Evolutionary conservation across 2,888 invertebrate genomes (phyloP), one percentile per base, ranked within the genome.

Genomic region (Trichogramma evanescens): DNA sequence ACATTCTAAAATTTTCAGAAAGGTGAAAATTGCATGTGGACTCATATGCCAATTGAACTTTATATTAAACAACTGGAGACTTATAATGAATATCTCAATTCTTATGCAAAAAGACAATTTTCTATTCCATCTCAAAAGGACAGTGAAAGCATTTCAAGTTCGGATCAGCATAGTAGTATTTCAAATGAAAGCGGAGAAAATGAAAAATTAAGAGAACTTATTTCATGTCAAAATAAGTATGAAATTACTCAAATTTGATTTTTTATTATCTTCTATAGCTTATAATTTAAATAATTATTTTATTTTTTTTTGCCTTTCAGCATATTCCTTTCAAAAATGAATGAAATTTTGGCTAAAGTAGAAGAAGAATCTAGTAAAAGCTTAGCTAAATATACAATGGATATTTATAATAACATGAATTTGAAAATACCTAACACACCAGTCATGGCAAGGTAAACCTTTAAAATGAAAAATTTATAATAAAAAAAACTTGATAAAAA

Each of bases 31-130:
- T 64, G 71, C n/a, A 59, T 72, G 4, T 77, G 76, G 76, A 71
- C 71, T 2, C 75, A 77, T 66, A 67, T 77, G 66, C 75, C 76
- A 42, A 58, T 75, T 8, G 72, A 77, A 52, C 61, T 68, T 8
- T 75, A 73, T 46, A 66, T 70, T 40, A 76, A 72, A 61, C 73
- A 75, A 59, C 66, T 75, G 50, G 71, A 76, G 60, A 66, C 72
- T 8, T 74, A 76, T 43, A 69, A 67, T 50, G 70, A 71, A 54
- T 74, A 72, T 60, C 63, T 77, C 7, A 66, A 66, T 44, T 61
- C 69, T 46, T 68, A 72, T 42, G 68, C 74, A 51, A 75, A 71
- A 63, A 69, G 66, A 39, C 68, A 73, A 46, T 72, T 75, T 55
- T 70, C 66, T 56, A 58, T 59, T 55, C 13, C 2, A 7, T 58